Base-by-base conservation (phyloP, 2,888 invertebrate species). In the Hirtodrosophila histrioides region DNA sequence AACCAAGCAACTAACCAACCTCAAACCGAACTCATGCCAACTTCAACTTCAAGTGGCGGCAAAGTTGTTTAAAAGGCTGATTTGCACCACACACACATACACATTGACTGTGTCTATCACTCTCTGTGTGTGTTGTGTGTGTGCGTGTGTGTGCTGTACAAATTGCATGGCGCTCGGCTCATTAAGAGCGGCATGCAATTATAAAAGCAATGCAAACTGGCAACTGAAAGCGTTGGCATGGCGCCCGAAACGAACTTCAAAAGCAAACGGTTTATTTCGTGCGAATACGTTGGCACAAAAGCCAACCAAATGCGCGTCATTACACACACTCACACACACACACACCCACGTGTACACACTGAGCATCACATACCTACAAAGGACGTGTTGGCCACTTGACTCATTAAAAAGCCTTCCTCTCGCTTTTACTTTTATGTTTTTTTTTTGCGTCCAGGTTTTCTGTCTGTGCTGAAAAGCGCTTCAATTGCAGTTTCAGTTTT, bases 401-500 rank as follows among this genome's bases (percentile, higher is more conserved):
- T 84, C 84, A 84, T 84, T 84, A 83, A 84, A 84, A 86, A 71
- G 76, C 62, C 57, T 70, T 55, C 36, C 66, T 57, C 71, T 62
- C 61, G 39, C 36, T 44, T 41, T 29, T 56, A 12, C 31, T 17
- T 48, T 50, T 37, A 10, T 27, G 6, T 57, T 46, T 48, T 48
- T 37, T 43, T n/a, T 23, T 43, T 36, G 35, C 24, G 44, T 60
- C 24, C 58, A 49, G 41, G 54, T 43, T 58, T 23, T 55, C 50
- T 57, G 36, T 31, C 46, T 56, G 51, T 78, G 73, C 39, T 65
- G 64, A 71, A 86, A 78, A 84, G 71, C 82, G 88, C 86, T 87
- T 84, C 88, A 84, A 87, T 85, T 83, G 88, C 80, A 78, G 78
- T 86, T 84, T 84, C 88, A 88, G 79, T 73, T 88, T 88, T 62